Evolutionary conservation across 2,113 vertebrate species (phyloP).

Genomic region (Silurus asotus): DNA sequence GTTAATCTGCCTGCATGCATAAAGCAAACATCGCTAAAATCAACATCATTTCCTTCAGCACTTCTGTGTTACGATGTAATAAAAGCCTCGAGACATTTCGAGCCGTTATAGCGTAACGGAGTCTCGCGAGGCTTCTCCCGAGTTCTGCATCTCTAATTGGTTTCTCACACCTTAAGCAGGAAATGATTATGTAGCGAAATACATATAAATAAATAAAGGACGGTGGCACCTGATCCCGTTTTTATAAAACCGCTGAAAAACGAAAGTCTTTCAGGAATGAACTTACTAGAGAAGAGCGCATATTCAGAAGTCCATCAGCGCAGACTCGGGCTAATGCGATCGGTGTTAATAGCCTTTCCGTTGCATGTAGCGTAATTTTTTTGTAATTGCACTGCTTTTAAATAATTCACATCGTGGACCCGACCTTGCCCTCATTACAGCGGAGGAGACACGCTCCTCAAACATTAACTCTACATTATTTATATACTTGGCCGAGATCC

Average conservation of each 20-base stretch:
- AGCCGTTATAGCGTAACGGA: conserved; percentile 12
- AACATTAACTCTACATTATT: conserved; percentile 53
- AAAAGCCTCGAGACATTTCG: conserved; percentile 26
- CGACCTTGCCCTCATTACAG: conserved; percentile 48
- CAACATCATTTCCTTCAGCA: conserved; percentile 30
- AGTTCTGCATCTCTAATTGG: conserved; percentile 35
- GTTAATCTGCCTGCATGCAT: conserved; percentile 13
- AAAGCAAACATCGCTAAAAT: conserved; percentile 21
- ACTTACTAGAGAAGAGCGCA: not conserved
- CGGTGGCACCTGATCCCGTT: not conserved
- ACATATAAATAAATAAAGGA: not conserved
- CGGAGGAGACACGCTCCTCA: conserved; percentile 37
- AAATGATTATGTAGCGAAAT: not conserved
- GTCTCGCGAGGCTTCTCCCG: conserved; percentile 19
- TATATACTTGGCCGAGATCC: conserved; percentile 48
- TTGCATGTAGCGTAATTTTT: conserved; percentile 44
- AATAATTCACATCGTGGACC: conserved; percentile 47
- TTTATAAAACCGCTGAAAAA: not conserved
- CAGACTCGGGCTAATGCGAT: conserved; percentile 6
- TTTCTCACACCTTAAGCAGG: conserved; percentile 17
- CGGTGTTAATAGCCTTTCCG: conserved; percentile 43
- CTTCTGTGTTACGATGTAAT: conserved; percentile 17
- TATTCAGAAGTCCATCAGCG: conserved; percentile 13
- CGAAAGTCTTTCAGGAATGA: not conserved
- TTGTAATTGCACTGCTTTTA: conserved; percentile 50